Base-by-base conservation (phyloP, 2,888 invertebrate genomes). In the Cheilosia vernalis region DNA sequence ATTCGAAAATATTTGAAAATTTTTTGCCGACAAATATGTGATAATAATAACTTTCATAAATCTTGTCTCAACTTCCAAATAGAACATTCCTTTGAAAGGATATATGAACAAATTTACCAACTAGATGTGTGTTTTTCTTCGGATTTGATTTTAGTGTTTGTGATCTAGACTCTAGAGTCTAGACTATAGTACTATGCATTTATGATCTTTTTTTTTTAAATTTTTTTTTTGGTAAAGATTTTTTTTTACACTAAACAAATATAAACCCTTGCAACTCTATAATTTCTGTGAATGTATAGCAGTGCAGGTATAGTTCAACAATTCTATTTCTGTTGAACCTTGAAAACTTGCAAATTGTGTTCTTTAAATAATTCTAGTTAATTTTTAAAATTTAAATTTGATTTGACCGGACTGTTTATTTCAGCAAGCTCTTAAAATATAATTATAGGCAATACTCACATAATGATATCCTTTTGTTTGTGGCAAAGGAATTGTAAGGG, bases 401-500 rank as follows among this genome's bases (percentile, higher is more conserved):
- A 13, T 13, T 37, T 37, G 13, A 37, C 4, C 37, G 37, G 10
- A 13, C 3, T 1, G 27, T 37, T 44, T 40, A 30, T 21, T 49
- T 15, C 30, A 47, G 5, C 2, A 19, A 47, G 4, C n/a, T 2
- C 2, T n/a, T 44, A 2, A 44, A 7, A n/a, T 27, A 6, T 6
- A 1, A 4, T 37, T 4, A 13, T 13, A 58, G 2, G 40, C 15
- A 24, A 47, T 81, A 85, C 85, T 85, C 72, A 85, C 85, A 81
- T 81, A 77, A 76, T 76, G 24, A 77, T 81, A 30, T 77, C 81
- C 85, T 80, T 85, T 76, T 27, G 74, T 76, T 77, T 81, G 53
- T 51, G 56, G 51, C 55, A 85, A 81, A 85, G 85, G 77, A 85
- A 85, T 85, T 85, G 76, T 81, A 77, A 69, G 85, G 70, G 76